Base-by-base conservation (phyloP, 2,888 invertebrate species). In the Athalia rosae region DNA sequence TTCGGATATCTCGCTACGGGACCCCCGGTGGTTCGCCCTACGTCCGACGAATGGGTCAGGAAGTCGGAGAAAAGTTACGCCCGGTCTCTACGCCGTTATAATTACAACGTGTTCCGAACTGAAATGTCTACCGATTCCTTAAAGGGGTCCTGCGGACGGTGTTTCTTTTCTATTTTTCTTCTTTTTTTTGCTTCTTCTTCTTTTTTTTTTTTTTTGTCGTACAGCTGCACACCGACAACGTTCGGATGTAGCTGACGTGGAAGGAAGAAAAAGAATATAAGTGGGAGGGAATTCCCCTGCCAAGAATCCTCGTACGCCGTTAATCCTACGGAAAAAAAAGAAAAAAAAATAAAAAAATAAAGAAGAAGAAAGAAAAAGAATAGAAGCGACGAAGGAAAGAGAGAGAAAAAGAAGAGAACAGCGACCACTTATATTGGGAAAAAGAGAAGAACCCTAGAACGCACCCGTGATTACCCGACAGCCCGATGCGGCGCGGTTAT, bases 121-220 rank as follows among this genome's bases (percentile, higher is more conserved):
- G 71, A 71, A 71, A 71, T 71, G 71, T 45, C 71, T 58, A 58
- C 71, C 58, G 71, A 71, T 71, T 71, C 71, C 71, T 58, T 71
- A 58, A 71, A 71, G 56, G 56, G 71, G 43, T 71, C 56, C 71
- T 71, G 71, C 58, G 71, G 71, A 28, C 28, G 28, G 28, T 28
- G 28, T 2, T 28, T 28, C 28, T 28, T 28, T 28, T n/a, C n/a
- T n/a, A n/a, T 28, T 28, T 1, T 28, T 28, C 28, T 2, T 28
- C 28, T 28, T 28, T 28, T 28, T 28, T 28, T n/a, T n/a, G n/a
- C n/a, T n/a, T n/a, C n/a, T n/a, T n/a, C n/a, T 28, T 28, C 1
- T 28, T 28, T 28, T 2, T 28, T 28, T 28, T 28, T 28, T 28
- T 28, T 28, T n/a, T n/a, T n/a, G 28, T 28, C 28, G 28, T 28